Base-by-base conservation (phyloP, 2,797 vertebrate genomes). In the Etheostoma perlongum region DNA sequence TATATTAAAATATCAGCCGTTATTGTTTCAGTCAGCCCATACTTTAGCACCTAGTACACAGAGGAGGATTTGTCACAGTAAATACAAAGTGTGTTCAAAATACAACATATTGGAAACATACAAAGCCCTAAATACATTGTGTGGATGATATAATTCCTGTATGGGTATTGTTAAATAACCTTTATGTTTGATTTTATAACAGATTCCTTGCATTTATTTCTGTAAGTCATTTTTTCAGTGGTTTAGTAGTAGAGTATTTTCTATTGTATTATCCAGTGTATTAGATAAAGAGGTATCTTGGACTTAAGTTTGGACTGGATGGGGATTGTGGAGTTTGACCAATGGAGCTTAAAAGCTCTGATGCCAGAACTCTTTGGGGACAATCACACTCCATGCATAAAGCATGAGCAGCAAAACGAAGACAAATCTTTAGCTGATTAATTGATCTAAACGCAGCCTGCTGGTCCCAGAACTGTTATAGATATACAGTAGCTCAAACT, bases 1-100 rank as follows among this genome's bases (percentile, higher is more conserved):
- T 86, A 73, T 68, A 72, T 76, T 82, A 82, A 83, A 78, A 76
- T 62, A 64, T 83, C 51, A 33, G 58, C 54, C 47, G 23, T 85
- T 74, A 80, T 83, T 79, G 80, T 64, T 70, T 57, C 51, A 54
- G 59, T 53, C 60, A 25, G 40, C 18, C 15, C 27, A 53, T 53
- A 51, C 49, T 57, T 40, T 51, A 36, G 46, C 27, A 68, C 12
- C 10, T 4, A 47, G 63, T 18, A 46, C n/a, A 60, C 62, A 27
- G 47, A 71, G 36, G 62, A 72, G 2, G n/a, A 57, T 84, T 69
- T 72, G 59, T 76, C 68, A 48, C 52, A 61, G 52, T 19, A 40
- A 71, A 69, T 57, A 75, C 61, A 75, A 62, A 84, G 67, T 52
- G 19, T 51, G 42, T 42, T 74, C 46, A 67, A 67, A 82, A 72